Evolutionary conservation across 2,113 vertebrate genomes (phyloP).

Genomic region (Pteropus alecto): DNA sequence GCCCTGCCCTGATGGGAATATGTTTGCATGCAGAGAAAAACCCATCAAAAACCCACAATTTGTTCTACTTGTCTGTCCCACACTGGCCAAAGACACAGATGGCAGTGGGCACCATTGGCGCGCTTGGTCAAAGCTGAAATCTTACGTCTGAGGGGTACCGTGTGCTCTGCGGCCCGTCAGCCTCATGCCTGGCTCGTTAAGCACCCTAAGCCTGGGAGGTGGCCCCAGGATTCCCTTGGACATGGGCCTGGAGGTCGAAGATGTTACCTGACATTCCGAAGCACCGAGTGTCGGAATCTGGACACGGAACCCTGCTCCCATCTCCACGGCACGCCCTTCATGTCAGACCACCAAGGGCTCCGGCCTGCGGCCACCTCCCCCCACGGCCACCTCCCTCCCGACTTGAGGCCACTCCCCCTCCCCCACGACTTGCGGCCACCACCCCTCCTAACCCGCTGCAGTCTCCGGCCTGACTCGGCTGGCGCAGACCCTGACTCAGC

Average conservation of each 20-base stretch:
- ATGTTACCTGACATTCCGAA: background rate
- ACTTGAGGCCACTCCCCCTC: too few relatives aligned
- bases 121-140: fast-evolving
- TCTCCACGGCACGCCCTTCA: background rate
- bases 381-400: too few relatives aligned
- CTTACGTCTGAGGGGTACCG: fast-evolving
- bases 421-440: too few relatives aligned
- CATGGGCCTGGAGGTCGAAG: background rate
- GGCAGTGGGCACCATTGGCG: fast-evolving
- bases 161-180: fast-evolving
- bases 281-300: background rate
- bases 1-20: fast-evolving
- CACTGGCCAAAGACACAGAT: fast-evolving
- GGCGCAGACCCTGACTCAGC: too few relatives aligned
- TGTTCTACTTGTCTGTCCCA: fast-evolving
- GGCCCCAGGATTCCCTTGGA: background rate
- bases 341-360: background rate
- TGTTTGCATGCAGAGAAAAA: too few relatives aligned
- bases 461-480: background rate
- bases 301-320: background rate
- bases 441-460: background rate
- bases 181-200: fast-evolving
- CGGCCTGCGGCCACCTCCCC: too few relatives aligned
- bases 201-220: background rate
- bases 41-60: fast-evolving